Evolutionary conservation across 2,888 invertebrate genomes (phyloP), one percentile per base, ranked within the genome.

Genomic region (Zelleria hepariella): DNA sequence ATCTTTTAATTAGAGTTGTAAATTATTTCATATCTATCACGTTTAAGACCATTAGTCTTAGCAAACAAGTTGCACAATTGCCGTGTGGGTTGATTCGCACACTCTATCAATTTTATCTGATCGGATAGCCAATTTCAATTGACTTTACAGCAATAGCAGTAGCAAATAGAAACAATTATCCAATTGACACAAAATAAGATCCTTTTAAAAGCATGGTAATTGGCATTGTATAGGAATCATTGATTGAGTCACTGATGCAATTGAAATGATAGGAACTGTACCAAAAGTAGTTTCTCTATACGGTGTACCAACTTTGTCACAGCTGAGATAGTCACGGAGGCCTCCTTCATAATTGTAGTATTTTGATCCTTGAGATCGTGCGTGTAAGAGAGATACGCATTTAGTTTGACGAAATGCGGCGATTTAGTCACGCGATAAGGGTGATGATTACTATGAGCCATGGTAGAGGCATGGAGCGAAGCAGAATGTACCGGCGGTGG

Each of bases 401-500:
- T 15, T 42, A 42, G 32, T 15, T 42, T 42, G 10, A 42, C 32
- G 32, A 42, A 42, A 42, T 42, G 32, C 54, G 59, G n/a, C 6
- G 21, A n/a, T 54, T 42, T 54, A 20, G 55, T 27, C 55, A 55
- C 32, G 56, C 55, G 55, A 55, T 55, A 55, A 55, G 55, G 67
- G 66, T 74, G 76, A 75, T 77, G 74, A 67, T 67, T 64, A 66
- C 62, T 32, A 10, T 32, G 20, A 49, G 49, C 20, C 49, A 7
- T n/a, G n/a, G n/a, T n/a, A n/a, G n/a, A n/a, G 65, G 65, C 60
- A 62, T 62, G 62, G 66, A 68, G 70, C 24, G 5, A n/a, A 25
- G 72, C 79, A 73, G 81, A 73, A 70, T 74, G 68, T 79, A 74
- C 82, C 75, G 73, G 84, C 79, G 82, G 61, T 60, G 21, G 63